Evolutionary conservation across 1,140 invertebrate species (phyloP).

Genomic region (Bombus sibiricus): DNA sequence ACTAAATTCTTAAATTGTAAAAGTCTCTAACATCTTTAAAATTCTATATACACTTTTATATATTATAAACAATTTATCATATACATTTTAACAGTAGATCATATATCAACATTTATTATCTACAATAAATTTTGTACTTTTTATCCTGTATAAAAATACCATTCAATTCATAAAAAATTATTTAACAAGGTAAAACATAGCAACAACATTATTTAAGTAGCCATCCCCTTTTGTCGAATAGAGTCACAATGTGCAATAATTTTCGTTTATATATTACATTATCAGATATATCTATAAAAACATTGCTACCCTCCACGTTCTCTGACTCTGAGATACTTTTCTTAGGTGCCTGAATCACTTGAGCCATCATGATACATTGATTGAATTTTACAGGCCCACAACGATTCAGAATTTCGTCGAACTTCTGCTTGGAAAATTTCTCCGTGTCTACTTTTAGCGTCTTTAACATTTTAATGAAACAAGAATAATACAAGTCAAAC

Average conservation of each 20-base stretch:
- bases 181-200: not conserved
- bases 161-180: conserved; percentile 16
- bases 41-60: conserved; percentile 30
- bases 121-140: conserved; percentile 7
- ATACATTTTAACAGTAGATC: conserved; percentile 14
- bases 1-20: not conserved
- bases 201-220: conserved; percentile 52
- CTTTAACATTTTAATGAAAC: conserved; percentile 79
- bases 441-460: conserved; percentile 66
- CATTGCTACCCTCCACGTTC: conserved; percentile 64
- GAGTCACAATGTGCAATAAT: conserved; percentile 70
- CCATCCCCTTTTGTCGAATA: conserved; percentile 75
- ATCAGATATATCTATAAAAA: conserved; percentile 69
- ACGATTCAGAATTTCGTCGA: conserved; percentile 70
- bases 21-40: not conserved
- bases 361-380: conserved; percentile 80
- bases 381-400: conserved; percentile 73
- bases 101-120: conserved; percentile 9
- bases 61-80: not conserved
- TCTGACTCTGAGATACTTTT: conserved; percentile 69
- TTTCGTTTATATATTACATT: conserved; percentile 74
- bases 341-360: conserved; percentile 78
- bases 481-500: conserved; percentile 83
- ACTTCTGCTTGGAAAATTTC: conserved; percentile 69
- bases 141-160: conserved; percentile 9